phyloP scores from a whole-genome alignment of 2,113 vertebrate genomes.

The Cephalopterus ornatus region DNA sequence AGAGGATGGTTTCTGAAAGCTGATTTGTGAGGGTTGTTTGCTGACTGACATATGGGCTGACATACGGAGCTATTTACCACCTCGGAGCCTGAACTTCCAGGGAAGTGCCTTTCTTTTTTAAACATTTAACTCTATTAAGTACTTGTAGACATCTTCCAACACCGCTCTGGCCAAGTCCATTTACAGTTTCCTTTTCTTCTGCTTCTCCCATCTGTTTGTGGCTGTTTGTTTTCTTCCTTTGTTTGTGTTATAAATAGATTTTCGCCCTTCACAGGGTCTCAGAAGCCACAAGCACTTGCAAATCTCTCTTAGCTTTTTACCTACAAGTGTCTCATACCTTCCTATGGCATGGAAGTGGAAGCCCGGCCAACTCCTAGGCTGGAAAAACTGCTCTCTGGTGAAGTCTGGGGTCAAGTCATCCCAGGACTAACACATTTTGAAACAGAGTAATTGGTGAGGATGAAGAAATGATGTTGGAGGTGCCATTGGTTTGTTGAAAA shows the following conservation, averaged over 20 bases:
- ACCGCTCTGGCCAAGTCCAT: not conserved
- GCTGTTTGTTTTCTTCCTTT: not conserved
- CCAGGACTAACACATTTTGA: not conserved
- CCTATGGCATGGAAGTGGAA: not conserved
- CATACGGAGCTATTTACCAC: slow-evolving; percentile 61
- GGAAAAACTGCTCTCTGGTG: not conserved
- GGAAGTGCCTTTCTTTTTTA: not conserved
- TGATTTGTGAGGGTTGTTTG: slow-evolving; percentile 17
- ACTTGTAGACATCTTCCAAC: not conserved
- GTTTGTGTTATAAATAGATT: not conserved
- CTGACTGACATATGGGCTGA: slow-evolving; percentile 49
- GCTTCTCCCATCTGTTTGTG: slow-evolving; percentile 3
- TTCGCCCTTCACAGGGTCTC: not conserved
- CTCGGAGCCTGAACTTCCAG: slow-evolving; percentile 10
- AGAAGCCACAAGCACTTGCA: not conserved
- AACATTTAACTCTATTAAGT: slow-evolving; percentile 40
- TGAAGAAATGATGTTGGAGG: not conserved
- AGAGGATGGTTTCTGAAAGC: not conserved
- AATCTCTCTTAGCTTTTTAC: not conserved
- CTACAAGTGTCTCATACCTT: not conserved
- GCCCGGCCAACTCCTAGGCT: not conserved
- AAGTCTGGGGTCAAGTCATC: not conserved
- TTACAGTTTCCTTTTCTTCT: slow-evolving; percentile 11
- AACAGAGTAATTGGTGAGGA: not conserved
- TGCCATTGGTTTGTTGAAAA: not conserved